Evolutionary conservation across 2,797 vertebrate species (phyloP), one percentile per base, ranked within the genome.

Genomic region (Scyliorhinus canicula): DNA sequence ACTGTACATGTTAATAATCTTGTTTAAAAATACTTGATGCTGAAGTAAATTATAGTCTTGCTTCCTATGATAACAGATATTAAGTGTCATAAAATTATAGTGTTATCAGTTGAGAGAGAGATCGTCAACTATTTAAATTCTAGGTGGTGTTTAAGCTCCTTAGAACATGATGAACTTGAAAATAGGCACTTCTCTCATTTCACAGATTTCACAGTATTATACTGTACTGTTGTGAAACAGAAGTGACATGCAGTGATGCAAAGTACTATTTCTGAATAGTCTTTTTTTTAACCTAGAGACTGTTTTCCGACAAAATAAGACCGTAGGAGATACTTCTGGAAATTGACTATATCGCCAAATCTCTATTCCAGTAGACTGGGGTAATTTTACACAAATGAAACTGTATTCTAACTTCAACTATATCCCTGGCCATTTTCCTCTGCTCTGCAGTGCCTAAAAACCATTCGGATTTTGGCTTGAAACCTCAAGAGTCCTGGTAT

Each of bases 211-310:
- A 90, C 88, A 91, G 63, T 44, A 65, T 91, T 91, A 44, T 65
- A 91, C n/a, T 91, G 88, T 63, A 91, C 88, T 91, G 88, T 91
- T 91, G 60, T 57, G 24, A 63, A 91, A 91, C 44, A 91, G 57
- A 91, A 91, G 63, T 65, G 88, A n/a, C n/a, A 65, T 65, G n/a
- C 60, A 63, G 47, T 19, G 40, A 91, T 65, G 57, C 40, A 21
- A 91, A 63, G 21, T 91, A 63, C 21, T 91, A 65, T 91, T 91
- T 88, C 52, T 65, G 57, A 91, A 28, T 63, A 65, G 60, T 44
- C 24, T 86, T 65, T 91, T 35, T 44, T 40, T 91, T 40, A 35
- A 91, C n/a, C 40, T 44, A 44, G 57, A 40, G 24, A 40, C 60
- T 65, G 19, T 65, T 63, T 65, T 91, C 88, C n/a, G 60, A 40